Evolutionary conservation across 2,797 vertebrate genomes (phyloP).

Genomic region (Galago senegalensis): DNA sequence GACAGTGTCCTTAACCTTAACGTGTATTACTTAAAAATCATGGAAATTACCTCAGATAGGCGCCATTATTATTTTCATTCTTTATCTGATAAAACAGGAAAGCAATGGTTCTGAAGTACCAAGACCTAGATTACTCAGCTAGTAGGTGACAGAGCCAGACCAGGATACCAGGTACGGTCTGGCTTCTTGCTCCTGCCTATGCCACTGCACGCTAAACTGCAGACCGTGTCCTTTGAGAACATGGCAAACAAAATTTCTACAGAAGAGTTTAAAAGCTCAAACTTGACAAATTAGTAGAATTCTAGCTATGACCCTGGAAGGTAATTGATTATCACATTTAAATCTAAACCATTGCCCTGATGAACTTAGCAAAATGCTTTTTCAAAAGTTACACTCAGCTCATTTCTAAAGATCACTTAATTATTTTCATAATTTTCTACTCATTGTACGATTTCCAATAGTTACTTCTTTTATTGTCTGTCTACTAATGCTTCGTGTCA

Average conservation of each 20-base stretch:
- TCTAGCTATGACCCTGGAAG: not conserved
- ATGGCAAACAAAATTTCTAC: not conserved
- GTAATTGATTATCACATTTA: not conserved
- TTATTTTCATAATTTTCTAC: not conserved
- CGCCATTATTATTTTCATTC: not conserved
- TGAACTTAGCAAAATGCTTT: not conserved
- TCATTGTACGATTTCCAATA: not conserved
- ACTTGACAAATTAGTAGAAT: not conserved
- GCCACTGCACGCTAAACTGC: rapidly evolving
- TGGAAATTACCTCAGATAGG: not conserved
- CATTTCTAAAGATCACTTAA: not conserved
- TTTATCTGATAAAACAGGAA: not conserved
- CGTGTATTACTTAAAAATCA: not conserved
- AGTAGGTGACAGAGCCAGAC: not conserved
- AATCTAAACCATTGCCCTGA: not conserved
- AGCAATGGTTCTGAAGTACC: not conserved
- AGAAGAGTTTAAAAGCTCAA: not conserved
- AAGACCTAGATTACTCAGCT: not conserved
- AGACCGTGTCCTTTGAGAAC: not conserved
- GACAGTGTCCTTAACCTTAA: not conserved
- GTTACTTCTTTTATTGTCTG: not conserved
- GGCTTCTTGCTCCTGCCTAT: not conserved
- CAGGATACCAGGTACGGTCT: rapidly evolving
- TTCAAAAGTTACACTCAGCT: not conserved
- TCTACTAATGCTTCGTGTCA: not conserved